Percentiles rank a stretch among this genome's conserved stretches.
These are phyloP conservation scores for Acrobasis suavella DNA, from an alignment of 2,888 invertebrate species.

Conservation along the genomic window DNA sequence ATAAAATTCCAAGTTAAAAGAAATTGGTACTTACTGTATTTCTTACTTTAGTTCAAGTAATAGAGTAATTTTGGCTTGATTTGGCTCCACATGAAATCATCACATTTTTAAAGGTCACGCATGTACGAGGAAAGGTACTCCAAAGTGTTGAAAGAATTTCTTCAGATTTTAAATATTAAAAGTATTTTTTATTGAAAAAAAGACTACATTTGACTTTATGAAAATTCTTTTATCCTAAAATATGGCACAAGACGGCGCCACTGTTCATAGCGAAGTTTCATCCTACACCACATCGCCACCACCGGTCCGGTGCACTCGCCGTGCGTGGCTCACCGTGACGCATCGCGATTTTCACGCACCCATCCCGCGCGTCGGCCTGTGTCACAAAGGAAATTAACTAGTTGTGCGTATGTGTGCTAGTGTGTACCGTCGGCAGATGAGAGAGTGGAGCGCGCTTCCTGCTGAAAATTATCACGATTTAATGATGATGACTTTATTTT, in stretches of 20 bases:
- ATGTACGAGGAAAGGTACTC: too few species aligned
- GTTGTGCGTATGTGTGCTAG: slow-evolving; percentile 56
- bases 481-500: background rate
- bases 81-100: too few species aligned
- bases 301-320: slow-evolving; percentile 38
- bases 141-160: too few species aligned
- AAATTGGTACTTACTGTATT: too few species aligned
- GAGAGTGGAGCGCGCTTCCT: background rate
- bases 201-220: too few species aligned
- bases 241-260: background rate
- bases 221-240: background rate
- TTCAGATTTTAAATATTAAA: too few species aligned
- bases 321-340: slow-evolving; percentile 77
- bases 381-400: slow-evolving; percentile 83
- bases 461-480: background rate
- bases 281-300: slow-evolving; percentile 32
- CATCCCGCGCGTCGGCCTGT: slow-evolving; percentile 77
- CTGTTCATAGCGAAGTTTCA: slow-evolving; percentile 16
- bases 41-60: too few species aligned
- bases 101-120: too few species aligned
- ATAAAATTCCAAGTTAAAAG: too few species aligned
- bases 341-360: slow-evolving; percentile 81
- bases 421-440: slow-evolving; percentile 54
- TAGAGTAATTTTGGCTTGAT: too few species aligned
- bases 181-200: too few species aligned